Evolutionary conservation across 2,888 invertebrate genomes (phyloP).

Genomic region (Calliopum simillimum): DNA sequence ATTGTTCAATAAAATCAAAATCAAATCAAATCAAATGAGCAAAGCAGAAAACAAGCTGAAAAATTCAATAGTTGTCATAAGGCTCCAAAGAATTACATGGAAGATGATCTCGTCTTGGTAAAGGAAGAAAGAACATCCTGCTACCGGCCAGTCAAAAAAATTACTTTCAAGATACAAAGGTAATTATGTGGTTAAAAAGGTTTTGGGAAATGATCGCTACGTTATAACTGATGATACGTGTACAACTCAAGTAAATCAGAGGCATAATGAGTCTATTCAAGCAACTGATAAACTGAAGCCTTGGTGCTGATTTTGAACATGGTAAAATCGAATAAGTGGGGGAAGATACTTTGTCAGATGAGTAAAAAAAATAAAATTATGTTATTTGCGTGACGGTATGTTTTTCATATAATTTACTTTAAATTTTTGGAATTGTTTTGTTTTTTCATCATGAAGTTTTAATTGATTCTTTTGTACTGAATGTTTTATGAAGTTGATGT

Average conservation of each 20-base stretch:
- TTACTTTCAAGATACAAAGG: conserved; percentile 29
- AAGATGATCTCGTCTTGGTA: conserved; percentile 31
- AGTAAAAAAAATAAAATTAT: too few relatives aligned
- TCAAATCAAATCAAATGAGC: too few relatives aligned
- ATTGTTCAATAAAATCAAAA: too few relatives aligned
- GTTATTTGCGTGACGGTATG: too few relatives aligned
- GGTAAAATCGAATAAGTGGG: not conserved
- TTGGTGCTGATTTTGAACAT: conserved; percentile 22
- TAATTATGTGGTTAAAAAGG: conserved; percentile 23
- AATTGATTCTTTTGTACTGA: too few relatives aligned
- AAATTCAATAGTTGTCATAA: conserved; percentile 29
- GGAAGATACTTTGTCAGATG: not conserved
- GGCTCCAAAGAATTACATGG: conserved; percentile 14
- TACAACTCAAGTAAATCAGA: conserved; percentile 33
- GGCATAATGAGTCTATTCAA: conserved; percentile 23
- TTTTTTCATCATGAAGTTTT: too few relatives aligned
- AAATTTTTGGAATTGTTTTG: too few relatives aligned
- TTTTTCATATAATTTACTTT: too few relatives aligned
- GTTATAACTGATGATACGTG: conserved; percentile 21
- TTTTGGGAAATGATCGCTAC: conserved; percentile 24
- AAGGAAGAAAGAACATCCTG: conserved; percentile 26
- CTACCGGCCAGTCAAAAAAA: conserved; percentile 27
- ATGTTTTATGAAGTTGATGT: too few relatives aligned
- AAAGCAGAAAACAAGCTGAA: conserved; percentile 20
- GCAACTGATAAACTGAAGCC: conserved; percentile 36